phyloP scores from a whole-genome alignment of 2,888 invertebrate species.

The Synergus gifuensis region DNA sequence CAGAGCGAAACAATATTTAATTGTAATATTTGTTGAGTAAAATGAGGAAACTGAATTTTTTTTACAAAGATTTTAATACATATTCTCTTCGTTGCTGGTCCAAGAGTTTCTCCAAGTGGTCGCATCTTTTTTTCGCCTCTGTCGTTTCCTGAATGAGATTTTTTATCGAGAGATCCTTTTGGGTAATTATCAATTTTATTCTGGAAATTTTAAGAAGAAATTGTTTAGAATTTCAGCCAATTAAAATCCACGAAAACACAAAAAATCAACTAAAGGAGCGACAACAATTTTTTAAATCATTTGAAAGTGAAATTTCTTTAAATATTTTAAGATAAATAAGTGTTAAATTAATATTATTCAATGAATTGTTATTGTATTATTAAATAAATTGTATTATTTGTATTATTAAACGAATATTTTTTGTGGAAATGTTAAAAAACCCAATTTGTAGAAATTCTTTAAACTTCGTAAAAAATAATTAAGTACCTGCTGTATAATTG shows the following conservation, averaged over 20 bases:
- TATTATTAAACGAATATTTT: no score
- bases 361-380: no score
- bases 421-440: no score
- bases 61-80: slow-evolving; percentile 75
- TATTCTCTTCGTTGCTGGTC: slow-evolving; percentile 89
- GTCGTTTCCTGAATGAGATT: slow-evolving; percentile 86
- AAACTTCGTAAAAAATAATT: slow-evolving; percentile 6
- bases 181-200: slow-evolving; percentile 88
- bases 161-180: slow-evolving; percentile 88
- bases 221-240: no score
- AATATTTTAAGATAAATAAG: background rate
- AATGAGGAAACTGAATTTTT: no score
- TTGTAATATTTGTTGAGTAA: no score
- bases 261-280: background rate
- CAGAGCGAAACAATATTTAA: no score
- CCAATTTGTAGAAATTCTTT: no score
- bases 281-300: background rate
- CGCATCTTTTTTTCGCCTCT: slow-evolving; percentile 85
- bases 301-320: background rate
- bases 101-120: slow-evolving; percentile 86
- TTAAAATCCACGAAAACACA: no score
- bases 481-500: slow-evolving; percentile 88
- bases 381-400: no score
- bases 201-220: slow-evolving; percentile 75
- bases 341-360: no score